Evolutionary conservation across 2,113 vertebrate genomes (phyloP).

Genomic region (Serilophus lunatus): DNA sequence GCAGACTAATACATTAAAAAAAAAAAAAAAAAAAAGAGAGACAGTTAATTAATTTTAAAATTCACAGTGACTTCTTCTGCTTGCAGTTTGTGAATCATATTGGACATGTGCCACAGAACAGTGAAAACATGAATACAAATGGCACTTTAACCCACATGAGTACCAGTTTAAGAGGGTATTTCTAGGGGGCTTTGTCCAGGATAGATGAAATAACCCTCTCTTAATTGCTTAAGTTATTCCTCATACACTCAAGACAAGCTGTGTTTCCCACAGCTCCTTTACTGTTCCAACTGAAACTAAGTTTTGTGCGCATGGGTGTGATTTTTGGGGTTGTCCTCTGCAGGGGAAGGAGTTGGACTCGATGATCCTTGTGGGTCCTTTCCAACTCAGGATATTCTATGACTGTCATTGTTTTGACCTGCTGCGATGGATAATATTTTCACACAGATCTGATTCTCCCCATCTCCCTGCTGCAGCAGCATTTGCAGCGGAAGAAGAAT

Average conservation of each 20-base stretch:
- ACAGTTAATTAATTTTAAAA: not conserved
- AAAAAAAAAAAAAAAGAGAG: not conserved
- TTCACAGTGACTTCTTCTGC: not conserved
- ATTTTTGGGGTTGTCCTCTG: not conserved
- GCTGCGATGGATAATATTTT: not conserved
- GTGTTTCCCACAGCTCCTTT: not conserved
- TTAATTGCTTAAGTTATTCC: not conserved
- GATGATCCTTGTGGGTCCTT: not conserved
- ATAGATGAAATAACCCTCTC: not conserved
- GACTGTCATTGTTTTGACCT: not conserved
- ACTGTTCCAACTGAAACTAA: not conserved
- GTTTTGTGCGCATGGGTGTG: not conserved
- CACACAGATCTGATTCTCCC: not conserved
- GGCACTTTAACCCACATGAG: not conserved
- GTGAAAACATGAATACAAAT: not conserved
- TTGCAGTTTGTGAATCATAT: not conserved
- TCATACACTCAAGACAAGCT: not conserved
- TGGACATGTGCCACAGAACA: not conserved
- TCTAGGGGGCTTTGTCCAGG: not conserved
- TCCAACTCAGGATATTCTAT: rapidly evolving
- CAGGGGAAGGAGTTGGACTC: not conserved
- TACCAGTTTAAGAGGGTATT: not conserved
- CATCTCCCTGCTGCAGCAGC: not conserved
- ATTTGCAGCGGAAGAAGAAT: not conserved
- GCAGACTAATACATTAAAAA: not conserved